Base-by-base conservation (phyloP, 2,797 vertebrate species). In the Anableps anableps region DNA sequence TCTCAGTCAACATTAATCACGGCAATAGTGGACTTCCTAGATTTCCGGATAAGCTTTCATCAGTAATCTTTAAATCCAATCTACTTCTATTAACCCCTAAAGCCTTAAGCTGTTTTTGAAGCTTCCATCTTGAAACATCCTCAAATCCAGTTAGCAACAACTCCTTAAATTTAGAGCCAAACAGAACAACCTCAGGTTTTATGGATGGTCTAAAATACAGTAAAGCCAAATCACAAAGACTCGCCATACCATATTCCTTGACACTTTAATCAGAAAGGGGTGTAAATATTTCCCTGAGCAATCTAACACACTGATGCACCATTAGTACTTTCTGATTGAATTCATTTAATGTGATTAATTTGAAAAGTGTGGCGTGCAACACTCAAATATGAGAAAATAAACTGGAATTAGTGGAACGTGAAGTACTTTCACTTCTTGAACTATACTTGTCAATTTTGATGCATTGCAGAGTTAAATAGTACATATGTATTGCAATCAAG, bases 61-160 rank as follows among this genome's bases (percentile, higher is more conserved):
- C 23, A 74, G 83, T 82, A 83, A 88, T 89, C 86, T 91, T 88
- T 85, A 82, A 88, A 91, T 89, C 71, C 75, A 29, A 79, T 86
- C 79, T 86, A 47, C 51, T 84, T 84, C 78, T 86, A 87, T 91
- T 89, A 91, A 72, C 75, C 75, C 58, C 48, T 74, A 77, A 77
- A 82, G 47, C 71, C 38, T 23, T 66, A 74, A 77, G 60, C 75
- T 74, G 58, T 66, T 76, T 76, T 50, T 77, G 31, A 51, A 77
- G 50, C 71, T 55, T 74, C 58, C 29, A 16, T 77, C 74, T 66
- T 50, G 62, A 81, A 77, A 55, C 48, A 77, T 74, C 31, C 38
- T 74, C 8, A 58, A 71, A 80, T 77, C 70, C 80, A 77, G 58
- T 81, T 72, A 53, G 75, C 34, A 45, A 45, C 36, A 47, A 34